Conservation (phyloP, 2,113 vertebrate species). For the Alethe diademata region DNA sequence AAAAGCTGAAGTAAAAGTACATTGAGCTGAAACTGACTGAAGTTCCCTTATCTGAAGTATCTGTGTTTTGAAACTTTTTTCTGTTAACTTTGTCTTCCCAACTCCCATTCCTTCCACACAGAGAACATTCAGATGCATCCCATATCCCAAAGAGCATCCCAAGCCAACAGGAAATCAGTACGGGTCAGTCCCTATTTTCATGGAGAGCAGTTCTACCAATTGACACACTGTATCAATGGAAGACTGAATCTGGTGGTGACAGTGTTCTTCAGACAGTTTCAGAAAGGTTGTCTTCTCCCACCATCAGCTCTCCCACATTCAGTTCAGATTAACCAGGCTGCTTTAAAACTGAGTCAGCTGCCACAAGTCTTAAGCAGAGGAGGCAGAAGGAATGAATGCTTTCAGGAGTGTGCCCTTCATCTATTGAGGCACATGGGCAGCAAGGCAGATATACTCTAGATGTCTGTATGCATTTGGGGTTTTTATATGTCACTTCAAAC, state of each 20-base stretch:
- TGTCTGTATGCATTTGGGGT: neutral
- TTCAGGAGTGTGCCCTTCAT: neutral
- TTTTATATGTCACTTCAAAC: neutral
- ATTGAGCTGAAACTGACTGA: neutral
- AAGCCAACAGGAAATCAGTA: neutral
- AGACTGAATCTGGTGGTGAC: neutral
- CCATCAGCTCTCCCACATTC: accelerated
- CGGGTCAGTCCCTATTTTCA: neutral
- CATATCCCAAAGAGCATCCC: neutral
- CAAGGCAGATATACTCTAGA: neutral
- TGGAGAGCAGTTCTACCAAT: neutral
- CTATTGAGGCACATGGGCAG: neutral
- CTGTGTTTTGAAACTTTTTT: neutral
- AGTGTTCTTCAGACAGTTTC: neutral
- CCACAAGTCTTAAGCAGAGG: neutral
- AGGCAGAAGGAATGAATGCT: neutral
- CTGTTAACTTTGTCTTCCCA: neutral
- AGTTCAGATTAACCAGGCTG: neutral
- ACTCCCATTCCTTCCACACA: neutral
- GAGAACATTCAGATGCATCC: neutral
- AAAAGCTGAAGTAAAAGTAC: neutral
- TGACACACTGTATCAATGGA: neutral
- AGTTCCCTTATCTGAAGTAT: neutral
- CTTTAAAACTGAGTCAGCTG: neutral
- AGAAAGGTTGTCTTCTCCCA: neutral